Percentiles rank a stretch among this genome's conserved stretches.
phyloP scores from a whole-genome alignment of 2,888 invertebrate species.

The Ctena decussata region DNA sequence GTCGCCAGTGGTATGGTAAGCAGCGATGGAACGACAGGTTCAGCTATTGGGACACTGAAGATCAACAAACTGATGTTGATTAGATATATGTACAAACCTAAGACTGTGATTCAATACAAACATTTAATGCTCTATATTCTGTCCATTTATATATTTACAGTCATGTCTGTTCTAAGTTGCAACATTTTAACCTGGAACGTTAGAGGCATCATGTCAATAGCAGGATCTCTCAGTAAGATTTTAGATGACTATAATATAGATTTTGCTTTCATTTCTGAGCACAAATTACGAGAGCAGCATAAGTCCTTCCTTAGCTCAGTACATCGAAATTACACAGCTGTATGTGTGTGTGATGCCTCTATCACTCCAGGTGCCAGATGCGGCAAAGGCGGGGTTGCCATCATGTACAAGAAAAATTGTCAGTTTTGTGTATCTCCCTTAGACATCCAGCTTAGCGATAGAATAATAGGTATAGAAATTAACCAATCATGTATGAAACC shows the following conservation, averaged over 20 bases:
- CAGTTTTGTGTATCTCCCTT: background rate
- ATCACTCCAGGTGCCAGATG: background rate
- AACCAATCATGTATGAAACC: background rate
- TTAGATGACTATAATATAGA: background rate
- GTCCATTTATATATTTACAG: background rate
- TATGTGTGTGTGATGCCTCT: background rate
- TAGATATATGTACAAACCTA: background rate
- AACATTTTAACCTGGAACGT: background rate
- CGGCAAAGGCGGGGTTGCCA: background rate
- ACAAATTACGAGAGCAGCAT: background rate
- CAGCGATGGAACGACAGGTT: background rate
- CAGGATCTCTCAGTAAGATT: background rate
- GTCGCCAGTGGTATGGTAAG: background rate
- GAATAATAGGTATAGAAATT: conserved; percentile 3
- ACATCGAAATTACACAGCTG: background rate
- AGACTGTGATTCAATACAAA: background rate
- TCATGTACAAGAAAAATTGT: background rate
- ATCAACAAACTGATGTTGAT: background rate
- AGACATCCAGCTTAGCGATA: no score
- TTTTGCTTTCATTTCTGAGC: background rate
- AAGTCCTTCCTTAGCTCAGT: background rate
- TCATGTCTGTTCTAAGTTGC: background rate
- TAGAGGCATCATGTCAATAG: background rate
- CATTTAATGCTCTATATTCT: background rate
- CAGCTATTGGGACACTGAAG: background rate